These are phyloP conservation scores for Dicaeum eximium DNA, from an alignment of 2,113 vertebrate genomes.

Conservation along the genomic window DNA sequence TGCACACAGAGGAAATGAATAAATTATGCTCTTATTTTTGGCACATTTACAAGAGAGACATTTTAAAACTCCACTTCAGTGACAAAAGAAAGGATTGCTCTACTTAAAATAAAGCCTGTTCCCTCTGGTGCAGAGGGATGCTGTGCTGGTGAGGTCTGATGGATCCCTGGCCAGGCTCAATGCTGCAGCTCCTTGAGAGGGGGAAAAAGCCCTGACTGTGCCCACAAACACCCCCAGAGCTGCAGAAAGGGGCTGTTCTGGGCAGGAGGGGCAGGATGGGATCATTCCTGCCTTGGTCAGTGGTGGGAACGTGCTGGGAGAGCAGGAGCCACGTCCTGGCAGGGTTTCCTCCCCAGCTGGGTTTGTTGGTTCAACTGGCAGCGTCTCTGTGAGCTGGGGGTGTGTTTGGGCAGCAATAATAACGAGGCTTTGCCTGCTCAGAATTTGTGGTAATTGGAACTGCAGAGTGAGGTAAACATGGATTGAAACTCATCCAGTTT, in stretches of 20 bases:
- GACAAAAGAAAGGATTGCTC: neutral
- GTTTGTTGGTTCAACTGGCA: neutral
- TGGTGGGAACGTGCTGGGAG: neutral
- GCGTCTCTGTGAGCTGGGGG: neutral
- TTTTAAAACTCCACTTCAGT: neutral
- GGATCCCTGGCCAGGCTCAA: neutral
- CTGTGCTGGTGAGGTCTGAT: neutral
- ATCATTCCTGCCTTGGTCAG: neutral
- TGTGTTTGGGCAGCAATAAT: neutral
- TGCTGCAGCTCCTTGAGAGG: neutral
- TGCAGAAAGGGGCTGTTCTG: neutral
- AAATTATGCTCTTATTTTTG: constrained; percentile 21
- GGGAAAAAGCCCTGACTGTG: rapidly evolving
- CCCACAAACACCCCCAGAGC: neutral
- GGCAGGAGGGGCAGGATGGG: neutral
- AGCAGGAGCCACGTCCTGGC: neutral
- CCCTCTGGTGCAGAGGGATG: neutral
- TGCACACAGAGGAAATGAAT: neutral
- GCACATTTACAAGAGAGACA: neutral
- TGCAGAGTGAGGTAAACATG: neutral
- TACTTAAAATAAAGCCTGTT: neutral
- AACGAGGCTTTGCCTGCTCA: neutral
- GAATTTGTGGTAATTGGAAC: neutral
- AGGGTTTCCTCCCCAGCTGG: neutral
- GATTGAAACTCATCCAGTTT: neutral